Percentiles rank a stretch among this genome's conserved stretches.
phyloP scores from a whole-genome alignment of 2,797 vertebrate species.

The Garrulus glandarius region DNA sequence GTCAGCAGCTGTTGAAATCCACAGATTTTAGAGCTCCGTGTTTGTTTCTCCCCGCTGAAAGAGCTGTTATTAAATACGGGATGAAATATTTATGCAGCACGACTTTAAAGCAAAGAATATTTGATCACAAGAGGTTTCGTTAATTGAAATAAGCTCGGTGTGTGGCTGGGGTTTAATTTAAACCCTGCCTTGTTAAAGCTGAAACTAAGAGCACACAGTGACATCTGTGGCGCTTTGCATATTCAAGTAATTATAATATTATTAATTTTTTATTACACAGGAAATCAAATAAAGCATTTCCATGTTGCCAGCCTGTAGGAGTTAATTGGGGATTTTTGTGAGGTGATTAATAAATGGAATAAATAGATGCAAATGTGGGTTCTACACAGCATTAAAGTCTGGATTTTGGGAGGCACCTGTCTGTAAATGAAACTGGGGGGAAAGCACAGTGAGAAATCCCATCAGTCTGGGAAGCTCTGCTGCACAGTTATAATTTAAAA shows the following conservation, averaged over 20 bases:
- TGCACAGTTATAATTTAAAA: not conserved
- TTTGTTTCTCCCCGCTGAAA: not conserved
- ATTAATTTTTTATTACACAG: not conserved
- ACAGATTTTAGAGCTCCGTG: not conserved
- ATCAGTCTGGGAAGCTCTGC: not conserved
- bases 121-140: constrained; percentile 4
- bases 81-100: constrained; percentile 30
- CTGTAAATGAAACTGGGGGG: not conserved
- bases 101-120: constrained; percentile 1
- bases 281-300: not conserved
- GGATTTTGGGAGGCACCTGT: not conserved
- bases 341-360: not conserved
- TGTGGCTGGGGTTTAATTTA: not conserved
- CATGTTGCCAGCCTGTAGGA: not conserved
- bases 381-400: not conserved
- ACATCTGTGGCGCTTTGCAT: not conserved
- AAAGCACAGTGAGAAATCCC: not conserved
- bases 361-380: not conserved
- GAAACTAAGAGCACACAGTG: not conserved
- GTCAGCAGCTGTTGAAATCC: constrained; percentile 7
- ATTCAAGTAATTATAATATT: not conserved
- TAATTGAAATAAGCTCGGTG: constrained; percentile 32
- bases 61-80: not conserved
- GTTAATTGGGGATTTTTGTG: not conserved
- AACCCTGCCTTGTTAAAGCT: constrained; percentile 6